Conservation (phyloP, 35 echinoderm and acorn worm genomes). For the Ophioderma brevispina region DNA sequence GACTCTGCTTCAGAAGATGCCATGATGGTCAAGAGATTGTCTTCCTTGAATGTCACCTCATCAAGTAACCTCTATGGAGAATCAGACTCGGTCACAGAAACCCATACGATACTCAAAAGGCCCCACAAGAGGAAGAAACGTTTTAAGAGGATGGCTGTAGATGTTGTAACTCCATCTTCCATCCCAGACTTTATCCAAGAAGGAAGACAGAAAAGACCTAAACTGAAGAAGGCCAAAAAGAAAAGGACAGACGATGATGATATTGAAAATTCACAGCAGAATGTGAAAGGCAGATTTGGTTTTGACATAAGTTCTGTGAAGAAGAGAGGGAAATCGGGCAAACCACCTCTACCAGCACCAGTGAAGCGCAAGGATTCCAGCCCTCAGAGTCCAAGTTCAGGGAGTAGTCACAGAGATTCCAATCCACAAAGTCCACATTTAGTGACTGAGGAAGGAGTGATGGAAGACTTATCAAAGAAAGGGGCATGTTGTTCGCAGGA, state of each 20-base stretch:
- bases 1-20: constrained; percentile 87
- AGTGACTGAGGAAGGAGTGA: neutral
- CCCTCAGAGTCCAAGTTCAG: constrained; percentile 25
- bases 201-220: constrained; percentile 51
- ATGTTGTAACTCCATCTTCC: constrained; percentile 31
- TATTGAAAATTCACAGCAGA: constrained; percentile 20
- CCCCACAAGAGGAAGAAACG: constrained; percentile 74
- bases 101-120: constrained; percentile 54
- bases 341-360: neutral
- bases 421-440: neutral
- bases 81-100: constrained; percentile 95
- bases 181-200: constrained; percentile 72
- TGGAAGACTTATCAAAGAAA: neutral
- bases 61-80: constrained; percentile 97
- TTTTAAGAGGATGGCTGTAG: constrained; percentile 84
- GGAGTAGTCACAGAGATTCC: constrained; percentile 3
- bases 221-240: constrained; percentile 39
- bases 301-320: constrained; percentile 41
- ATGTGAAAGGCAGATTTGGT: constrained; percentile 49
- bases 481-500: neutral
- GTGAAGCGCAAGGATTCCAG: neutral
- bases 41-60: constrained; percentile 93
- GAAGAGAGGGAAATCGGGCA: constrained; percentile 14
- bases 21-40: constrained; percentile 73
- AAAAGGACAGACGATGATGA: constrained; percentile 50